These are phyloP conservation scores for Holothuria leucospilota DNA, from an alignment of 53 echinoderm and acorn worm species.

Conservation along the genomic window DNA sequence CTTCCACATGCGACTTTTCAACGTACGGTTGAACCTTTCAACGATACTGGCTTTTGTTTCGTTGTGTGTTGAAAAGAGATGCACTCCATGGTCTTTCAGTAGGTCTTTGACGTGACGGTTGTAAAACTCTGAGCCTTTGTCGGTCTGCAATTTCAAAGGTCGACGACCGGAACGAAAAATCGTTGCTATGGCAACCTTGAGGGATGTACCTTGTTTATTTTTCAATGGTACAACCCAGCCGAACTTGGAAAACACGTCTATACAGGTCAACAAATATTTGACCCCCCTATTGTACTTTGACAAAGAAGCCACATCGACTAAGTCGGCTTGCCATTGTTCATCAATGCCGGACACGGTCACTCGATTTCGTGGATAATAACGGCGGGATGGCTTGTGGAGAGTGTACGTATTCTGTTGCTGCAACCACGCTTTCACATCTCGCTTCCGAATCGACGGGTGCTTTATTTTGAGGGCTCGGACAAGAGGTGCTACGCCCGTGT, in stretches of 20 bases:
- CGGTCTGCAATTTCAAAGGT: constrained; percentile 29
- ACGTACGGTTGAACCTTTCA: constrained; percentile 43
- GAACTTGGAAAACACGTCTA: constrained; percentile 58
- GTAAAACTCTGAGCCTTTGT: constrained; percentile 63
- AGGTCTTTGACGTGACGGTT: constrained; percentile 50
- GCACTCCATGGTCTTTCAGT: constrained; percentile 24
- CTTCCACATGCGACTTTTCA: constrained; percentile 20
- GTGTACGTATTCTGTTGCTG: constrained; percentile 27
- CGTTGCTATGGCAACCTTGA: too few species aligned
- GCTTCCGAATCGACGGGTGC: too few species aligned
- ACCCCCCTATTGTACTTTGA: constrained; percentile 48
- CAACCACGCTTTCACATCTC: too few species aligned
- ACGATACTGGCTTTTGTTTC: constrained; percentile 50
- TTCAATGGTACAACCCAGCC: constrained; percentile 47
- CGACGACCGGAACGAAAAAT: too few species aligned
- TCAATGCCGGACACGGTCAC: constrained; percentile 60
- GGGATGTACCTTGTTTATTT: constrained; percentile 20
- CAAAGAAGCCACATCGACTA: constrained; percentile 46
- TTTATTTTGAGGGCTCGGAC: too few species aligned
- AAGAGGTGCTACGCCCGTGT: too few species aligned
- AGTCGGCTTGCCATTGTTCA: constrained; percentile 55
- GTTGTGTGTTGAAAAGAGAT: constrained; percentile 54
- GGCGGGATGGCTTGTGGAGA: constrained; percentile 41
- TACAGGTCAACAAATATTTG: constrained; percentile 57
- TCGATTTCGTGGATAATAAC: constrained; percentile 51